A percentile compares a stretch with the other conserved stretches of the same genome.
Evolutionary conservation across 2,113 vertebrate species (phyloP).

Genomic region (Onychostruthus taczanowskii): DNA sequence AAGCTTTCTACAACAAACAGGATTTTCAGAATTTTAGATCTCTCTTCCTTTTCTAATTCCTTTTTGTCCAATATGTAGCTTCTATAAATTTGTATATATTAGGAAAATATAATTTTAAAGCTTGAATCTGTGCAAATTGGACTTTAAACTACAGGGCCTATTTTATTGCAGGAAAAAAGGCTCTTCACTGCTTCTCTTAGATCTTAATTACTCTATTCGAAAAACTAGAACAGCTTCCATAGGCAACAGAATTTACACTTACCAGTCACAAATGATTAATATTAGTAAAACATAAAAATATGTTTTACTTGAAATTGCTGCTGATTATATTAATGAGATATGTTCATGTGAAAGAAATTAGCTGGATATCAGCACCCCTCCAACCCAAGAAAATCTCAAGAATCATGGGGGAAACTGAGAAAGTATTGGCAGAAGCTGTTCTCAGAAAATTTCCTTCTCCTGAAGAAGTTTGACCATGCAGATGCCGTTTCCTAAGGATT

Average conservation of each 20-base stretch:
- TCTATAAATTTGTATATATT: not conserved
- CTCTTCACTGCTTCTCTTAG: not conserved
- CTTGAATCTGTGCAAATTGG: not conserved
- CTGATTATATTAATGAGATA: not conserved
- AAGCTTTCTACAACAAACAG: not conserved
- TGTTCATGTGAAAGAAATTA: conserved; percentile 44
- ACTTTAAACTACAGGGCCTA: not conserved
- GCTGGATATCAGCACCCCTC: not conserved
- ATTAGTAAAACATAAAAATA: conserved; percentile 15
- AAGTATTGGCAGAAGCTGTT: not conserved
- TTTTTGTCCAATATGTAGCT: not conserved
- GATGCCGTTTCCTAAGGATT: not conserved
- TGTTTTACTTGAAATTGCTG: not conserved
- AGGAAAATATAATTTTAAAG: not conserved
- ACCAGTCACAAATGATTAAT: not conserved
- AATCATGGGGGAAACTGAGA: not conserved
- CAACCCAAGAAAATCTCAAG: not conserved
- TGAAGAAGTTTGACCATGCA: not conserved
- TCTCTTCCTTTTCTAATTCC: not conserved
- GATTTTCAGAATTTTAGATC: not conserved
- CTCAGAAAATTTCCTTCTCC: not conserved
- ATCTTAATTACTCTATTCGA: not conserved
- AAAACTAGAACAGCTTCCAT: not conserved
- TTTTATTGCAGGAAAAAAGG: not conserved
- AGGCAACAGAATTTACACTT: not conserved